Evolutionary conservation across 2,888 invertebrate genomes (phyloP).

Genomic region (Ceramica pisi): DNA sequence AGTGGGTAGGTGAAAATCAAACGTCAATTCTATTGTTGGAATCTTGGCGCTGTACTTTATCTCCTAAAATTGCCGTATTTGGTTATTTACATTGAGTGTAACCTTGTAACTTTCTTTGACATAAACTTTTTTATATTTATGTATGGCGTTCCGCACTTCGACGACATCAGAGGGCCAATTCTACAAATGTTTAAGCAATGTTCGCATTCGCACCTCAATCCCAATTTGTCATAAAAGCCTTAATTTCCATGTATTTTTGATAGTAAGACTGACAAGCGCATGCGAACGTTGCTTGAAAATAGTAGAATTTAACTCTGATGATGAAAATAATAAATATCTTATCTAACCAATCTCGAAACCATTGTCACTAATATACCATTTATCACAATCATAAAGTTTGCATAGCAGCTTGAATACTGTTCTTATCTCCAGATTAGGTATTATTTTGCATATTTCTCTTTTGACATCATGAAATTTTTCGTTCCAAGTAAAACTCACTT

Average conservation of each 20-base stretch:
- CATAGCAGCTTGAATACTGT: constrained; percentile 28
- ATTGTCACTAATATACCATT: constrained; percentile 30
- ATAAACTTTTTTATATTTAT: constrained; percentile 13
- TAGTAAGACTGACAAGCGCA: too few relatives aligned
- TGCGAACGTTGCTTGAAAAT: too few relatives aligned
- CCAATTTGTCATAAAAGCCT: too few relatives aligned
- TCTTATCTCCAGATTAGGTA: constrained; percentile 50
- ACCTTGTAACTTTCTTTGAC: constrained; percentile 6
- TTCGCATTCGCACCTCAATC: too few relatives aligned
- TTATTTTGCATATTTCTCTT: constrained; percentile 43
- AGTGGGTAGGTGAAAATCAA: constrained; percentile 48
- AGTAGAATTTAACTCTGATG: not conserved
- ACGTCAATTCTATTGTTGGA: constrained; percentile 27
- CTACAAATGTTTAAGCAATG: too few relatives aligned
- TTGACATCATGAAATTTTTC: constrained; percentile 38
- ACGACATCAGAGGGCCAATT: not conserved
- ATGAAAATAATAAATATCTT: constrained; percentile 33
- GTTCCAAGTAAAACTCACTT: constrained; percentile 43
- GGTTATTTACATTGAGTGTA: constrained; percentile 25
- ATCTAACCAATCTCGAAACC: constrained; percentile 40
- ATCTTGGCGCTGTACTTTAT: constrained; percentile 13
- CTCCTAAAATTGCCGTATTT: constrained; percentile 13
- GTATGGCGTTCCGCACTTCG: constrained; percentile 2
- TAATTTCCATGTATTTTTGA: too few relatives aligned
- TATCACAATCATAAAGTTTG: constrained; percentile 45